A percentile compares a stretch with the other conserved stretches of the same genome.
Evolutionary conservation across 2,113 vertebrate genomes (phyloP).

Genomic region (Hyla sarda): DNA sequence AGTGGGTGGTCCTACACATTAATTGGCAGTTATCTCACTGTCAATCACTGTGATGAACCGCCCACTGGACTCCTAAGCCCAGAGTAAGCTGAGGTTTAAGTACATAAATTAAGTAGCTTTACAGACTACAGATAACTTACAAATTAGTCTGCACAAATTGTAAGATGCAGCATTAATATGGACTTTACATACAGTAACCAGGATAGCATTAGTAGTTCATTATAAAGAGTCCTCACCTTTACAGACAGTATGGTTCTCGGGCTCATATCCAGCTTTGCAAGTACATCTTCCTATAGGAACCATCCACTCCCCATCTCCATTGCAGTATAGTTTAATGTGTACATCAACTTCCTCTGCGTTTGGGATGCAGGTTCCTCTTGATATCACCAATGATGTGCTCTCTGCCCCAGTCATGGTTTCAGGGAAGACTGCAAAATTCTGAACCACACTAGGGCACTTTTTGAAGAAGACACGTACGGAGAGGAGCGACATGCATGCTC

Average conservation of each 20-base stretch:
- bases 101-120: background rate
- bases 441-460: slow-evolving; percentile 96
- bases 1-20: too few species aligned
- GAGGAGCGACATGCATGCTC: slow-evolving; percentile 97
- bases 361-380: slow-evolving; percentile 91
- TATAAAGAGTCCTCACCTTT: slow-evolving; percentile 79
- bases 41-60: too few species aligned
- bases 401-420: slow-evolving; percentile 98
- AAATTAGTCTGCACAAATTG: background rate
- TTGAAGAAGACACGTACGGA: slow-evolving; percentile 98
- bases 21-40: too few species aligned
- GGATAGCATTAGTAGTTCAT: background rate
- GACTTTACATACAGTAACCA: background rate
- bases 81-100: too few species aligned
- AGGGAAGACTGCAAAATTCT: slow-evolving; percentile 96
- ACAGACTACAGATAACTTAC: background rate
- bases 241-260: slow-evolving; percentile 91
- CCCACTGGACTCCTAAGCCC: too few species aligned
- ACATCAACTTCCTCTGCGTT: slow-evolving; percentile 96
- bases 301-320: slow-evolving; percentile 98
- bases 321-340: slow-evolving; percentile 98
- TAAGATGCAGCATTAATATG: background rate
- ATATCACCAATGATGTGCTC: slow-evolving; percentile 96
- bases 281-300: slow-evolving; percentile 97
- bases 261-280: slow-evolving; percentile 95